phyloP scores from a whole-genome alignment of 2,888 invertebrate species.

The Heliconius cydno region DNA sequence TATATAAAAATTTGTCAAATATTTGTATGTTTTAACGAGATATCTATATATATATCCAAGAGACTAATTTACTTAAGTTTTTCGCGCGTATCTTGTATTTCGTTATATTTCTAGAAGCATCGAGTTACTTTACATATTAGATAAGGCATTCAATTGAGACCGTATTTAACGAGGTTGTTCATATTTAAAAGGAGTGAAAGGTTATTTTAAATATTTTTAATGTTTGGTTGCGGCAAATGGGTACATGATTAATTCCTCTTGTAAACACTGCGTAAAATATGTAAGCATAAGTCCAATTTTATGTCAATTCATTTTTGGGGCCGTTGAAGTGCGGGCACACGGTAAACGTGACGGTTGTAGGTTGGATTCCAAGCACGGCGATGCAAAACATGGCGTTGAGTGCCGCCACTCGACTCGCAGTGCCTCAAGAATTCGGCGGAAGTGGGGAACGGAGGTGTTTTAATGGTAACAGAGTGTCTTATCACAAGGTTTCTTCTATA shows the following conservation, averaged over 20 bases:
- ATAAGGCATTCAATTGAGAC: constrained; percentile 18
- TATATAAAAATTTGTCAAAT: background rate
- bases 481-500: too few species aligned
- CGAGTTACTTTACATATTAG: constrained; percentile 8
- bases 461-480: too few species aligned
- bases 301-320: background rate
- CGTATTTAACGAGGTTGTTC: background rate
- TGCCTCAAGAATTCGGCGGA: too few species aligned
- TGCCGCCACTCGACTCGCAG: too few species aligned
- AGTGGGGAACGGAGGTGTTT: too few species aligned
- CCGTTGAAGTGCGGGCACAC: too few species aligned
- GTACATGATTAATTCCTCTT: background rate
- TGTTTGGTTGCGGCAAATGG: background rate
- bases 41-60: background rate
- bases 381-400: too few species aligned
- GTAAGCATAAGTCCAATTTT: background rate
- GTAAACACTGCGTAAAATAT: background rate
- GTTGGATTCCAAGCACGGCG: too few species aligned
- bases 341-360: background rate
- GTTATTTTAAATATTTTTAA: background rate
- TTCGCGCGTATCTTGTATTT: background rate
- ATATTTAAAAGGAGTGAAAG: constrained; percentile 21
- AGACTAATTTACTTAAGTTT: background rate
- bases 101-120: constrained; percentile 15
- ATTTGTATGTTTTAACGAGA: background rate